phyloP scores from a whole-genome alignment of 2,797 vertebrate species.

The Epinephelus awoara region DNA sequence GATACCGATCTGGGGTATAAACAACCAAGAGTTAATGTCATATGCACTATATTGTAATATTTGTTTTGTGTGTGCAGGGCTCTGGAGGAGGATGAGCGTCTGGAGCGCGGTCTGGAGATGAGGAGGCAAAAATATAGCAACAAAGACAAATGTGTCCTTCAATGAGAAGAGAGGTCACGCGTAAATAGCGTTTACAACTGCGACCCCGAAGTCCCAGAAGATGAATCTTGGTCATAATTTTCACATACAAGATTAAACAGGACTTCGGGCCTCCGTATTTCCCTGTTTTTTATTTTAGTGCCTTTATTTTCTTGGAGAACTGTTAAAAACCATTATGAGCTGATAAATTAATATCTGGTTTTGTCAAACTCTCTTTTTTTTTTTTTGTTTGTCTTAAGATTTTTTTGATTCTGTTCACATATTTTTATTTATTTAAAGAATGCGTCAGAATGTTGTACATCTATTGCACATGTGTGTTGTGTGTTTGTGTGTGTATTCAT shows the following conservation, averaged over 20 bases:
- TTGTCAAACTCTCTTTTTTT: slow-evolving; percentile 20
- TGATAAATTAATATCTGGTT: slow-evolving; percentile 1
- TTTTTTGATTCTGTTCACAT: slow-evolving; percentile 45
- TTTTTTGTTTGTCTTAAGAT: slow-evolving; percentile 53
- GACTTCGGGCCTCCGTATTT: background rate
- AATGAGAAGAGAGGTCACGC: slow-evolving; percentile 69
- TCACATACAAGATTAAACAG: slow-evolving; percentile 4
- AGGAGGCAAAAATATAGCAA: slow-evolving; percentile 89
- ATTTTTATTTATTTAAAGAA: slow-evolving; percentile 75
- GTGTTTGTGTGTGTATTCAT: slow-evolving; percentile 41
- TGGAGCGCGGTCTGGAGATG: slow-evolving; percentile 90
- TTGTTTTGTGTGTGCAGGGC: slow-evolving; percentile 79
- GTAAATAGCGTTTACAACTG: background rate
- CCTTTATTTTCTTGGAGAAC: slow-evolving; percentile 35
- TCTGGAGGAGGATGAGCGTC: slow-evolving; percentile 90
- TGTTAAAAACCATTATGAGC: background rate
- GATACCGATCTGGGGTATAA: background rate
- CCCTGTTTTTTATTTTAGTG: slow-evolving; percentile 31
- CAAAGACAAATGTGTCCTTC: slow-evolving; percentile 91
- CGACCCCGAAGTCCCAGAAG: background rate
- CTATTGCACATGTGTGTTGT: slow-evolving; percentile 54
- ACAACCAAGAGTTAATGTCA: background rate
- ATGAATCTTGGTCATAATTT: background rate
- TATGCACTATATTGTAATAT: background rate
- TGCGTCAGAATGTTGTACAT: slow-evolving; percentile 41